A percentile compares a stretch with the other conserved stretches of the same genome.
phyloP scores from a whole-genome alignment of 2,888 invertebrate genomes.

The Pseudococcus viburni region DNA sequence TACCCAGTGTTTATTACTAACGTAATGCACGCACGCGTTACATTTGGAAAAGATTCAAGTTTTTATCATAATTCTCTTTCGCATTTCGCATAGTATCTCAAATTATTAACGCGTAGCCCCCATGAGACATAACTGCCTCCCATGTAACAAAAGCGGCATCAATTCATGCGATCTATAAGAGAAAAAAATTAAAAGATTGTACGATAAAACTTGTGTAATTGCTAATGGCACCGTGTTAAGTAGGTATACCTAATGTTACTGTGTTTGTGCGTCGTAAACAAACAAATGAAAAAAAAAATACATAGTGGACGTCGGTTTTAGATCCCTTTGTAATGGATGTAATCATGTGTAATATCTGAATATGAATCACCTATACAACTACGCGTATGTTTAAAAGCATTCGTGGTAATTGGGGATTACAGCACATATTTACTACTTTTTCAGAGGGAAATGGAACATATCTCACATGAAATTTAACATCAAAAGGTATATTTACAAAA shows the following conservation, averaged over 20 bases:
- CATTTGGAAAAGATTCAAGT: conserved; percentile 36
- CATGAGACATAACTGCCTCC: background rate
- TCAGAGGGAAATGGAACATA: no score
- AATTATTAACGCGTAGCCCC: conserved; percentile 2
- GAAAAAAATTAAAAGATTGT: background rate
- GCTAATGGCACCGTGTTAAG: background rate
- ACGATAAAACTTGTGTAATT: background rate
- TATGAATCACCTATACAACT: no score
- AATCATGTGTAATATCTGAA: no score
- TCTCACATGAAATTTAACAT: no score
- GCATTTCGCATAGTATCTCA: conserved; percentile 3
- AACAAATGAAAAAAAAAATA: background rate
- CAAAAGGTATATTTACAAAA: no score
- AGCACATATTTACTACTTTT: no score
- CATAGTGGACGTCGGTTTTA: no score
- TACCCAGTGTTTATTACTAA: conserved; percentile 18
- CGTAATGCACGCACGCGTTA: conserved; percentile 16
- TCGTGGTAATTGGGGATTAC: no score
- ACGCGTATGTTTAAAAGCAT: no score
- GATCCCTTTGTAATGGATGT: no score
- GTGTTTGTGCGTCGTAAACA: background rate
- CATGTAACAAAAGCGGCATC: background rate
- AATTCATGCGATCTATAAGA: conserved; percentile 1
- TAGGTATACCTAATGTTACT: background rate
- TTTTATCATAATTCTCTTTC: conserved; percentile 28